Conservation (phyloP, 1,140 invertebrate genomes). For the Caenorhabditis brenneri region DNA sequence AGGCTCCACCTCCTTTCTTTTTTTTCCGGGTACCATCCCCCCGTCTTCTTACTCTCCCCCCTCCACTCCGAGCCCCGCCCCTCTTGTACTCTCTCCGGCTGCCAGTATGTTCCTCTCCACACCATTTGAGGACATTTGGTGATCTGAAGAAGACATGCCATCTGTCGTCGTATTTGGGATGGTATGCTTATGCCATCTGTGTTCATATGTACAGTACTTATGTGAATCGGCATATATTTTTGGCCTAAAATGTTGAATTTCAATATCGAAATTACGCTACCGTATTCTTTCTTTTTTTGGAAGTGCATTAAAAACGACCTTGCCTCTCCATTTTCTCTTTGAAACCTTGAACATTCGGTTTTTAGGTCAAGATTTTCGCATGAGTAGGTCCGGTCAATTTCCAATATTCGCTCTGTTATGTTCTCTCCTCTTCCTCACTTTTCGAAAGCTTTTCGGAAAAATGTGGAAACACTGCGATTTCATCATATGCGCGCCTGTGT, state of each 20-base stretch:
- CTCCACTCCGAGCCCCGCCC: background rate
- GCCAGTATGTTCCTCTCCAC: too few relatives aligned
- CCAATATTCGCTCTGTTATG: background rate
- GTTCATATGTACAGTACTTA: background rate
- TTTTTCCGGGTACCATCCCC: background rate
- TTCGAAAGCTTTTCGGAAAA: background rate
- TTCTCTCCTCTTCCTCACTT: background rate
- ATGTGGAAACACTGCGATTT: background rate
- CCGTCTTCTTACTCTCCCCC: background rate
- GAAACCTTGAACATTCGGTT: background rate
- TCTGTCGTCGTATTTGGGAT: background rate
- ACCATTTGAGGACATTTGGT: background rate
- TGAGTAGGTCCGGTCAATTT: background rate
- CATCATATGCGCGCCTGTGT: too few relatives aligned
- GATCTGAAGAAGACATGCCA: background rate
- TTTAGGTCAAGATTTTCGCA: constrained; percentile 27
- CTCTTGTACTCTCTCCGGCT: background rate
- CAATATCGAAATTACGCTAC: too few relatives aligned
- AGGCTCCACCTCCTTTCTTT: background rate
- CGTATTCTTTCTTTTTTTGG: too few relatives aligned
- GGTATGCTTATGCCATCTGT: background rate
- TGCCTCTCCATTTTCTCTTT: too few relatives aligned
- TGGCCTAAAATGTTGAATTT: too few relatives aligned
- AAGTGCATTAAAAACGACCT: too few relatives aligned
- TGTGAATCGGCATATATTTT: background rate